Evolutionary conservation across 30 jellyfish, hydroid and myxozoan species (phyloP).

Genomic region (Pseudorhiza aurosa): DNA sequence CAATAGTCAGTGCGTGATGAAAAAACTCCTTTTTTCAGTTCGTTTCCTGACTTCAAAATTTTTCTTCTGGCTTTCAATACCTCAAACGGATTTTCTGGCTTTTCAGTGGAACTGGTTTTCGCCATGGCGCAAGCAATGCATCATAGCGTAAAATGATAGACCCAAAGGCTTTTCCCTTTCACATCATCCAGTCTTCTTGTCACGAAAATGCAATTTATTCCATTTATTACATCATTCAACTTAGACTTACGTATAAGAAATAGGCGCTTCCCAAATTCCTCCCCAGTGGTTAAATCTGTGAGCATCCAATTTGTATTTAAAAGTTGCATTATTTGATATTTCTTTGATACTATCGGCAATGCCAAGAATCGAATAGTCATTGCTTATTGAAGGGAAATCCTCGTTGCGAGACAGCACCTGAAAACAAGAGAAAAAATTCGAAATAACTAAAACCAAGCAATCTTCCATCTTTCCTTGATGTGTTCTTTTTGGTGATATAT

Average conservation of each 20-base stretch:
- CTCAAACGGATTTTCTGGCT: too few relatives aligned
- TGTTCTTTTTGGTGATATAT: neutral
- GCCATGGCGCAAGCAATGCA: too few relatives aligned
- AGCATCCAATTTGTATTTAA: conserved; percentile 85
- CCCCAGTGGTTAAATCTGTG: conserved; percentile 76
- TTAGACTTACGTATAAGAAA: conserved; percentile 72
- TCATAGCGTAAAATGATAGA: too few relatives aligned
- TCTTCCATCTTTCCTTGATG: neutral
- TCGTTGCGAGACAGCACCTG: conserved; percentile 80
- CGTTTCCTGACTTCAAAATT: too few relatives aligned
- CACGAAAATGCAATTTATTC: too few relatives aligned
- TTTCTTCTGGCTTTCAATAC: too few relatives aligned
- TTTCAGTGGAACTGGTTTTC: too few relatives aligned
- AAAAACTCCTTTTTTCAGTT: too few relatives aligned
- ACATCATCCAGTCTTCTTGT: too few relatives aligned
- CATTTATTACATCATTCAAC: too few relatives aligned
- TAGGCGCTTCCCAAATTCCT: conserved; percentile 88
- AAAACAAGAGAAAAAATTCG: neutral
- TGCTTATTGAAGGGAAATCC: conserved; percentile 56
- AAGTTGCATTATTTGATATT: conserved; percentile 57
- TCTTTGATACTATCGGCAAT: conserved; percentile 76
- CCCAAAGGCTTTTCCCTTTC: too few relatives aligned
- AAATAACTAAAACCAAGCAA: neutral
- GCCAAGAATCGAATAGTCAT: conserved; percentile 79
- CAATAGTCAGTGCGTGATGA: too few relatives aligned